Conservation (phyloP, 2,113 vertebrate genomes). For the Struthidea cinerea region DNA sequence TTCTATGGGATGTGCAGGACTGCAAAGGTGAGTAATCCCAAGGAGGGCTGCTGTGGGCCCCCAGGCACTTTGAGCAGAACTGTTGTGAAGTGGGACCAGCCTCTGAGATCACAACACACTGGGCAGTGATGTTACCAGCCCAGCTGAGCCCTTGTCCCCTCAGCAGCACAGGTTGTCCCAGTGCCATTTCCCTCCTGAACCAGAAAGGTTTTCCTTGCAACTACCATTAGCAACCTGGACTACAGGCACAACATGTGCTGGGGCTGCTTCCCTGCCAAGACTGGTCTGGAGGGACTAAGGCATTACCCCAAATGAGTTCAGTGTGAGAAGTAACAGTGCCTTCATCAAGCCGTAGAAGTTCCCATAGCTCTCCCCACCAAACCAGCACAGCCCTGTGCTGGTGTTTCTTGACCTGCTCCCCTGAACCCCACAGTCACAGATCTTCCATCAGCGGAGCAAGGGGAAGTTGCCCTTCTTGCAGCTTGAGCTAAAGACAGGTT, state of each 20-base stretch:
- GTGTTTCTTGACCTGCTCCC: neutral
- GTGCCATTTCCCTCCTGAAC: neutral
- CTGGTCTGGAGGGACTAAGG: neutral
- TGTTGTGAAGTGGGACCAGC: neutral
- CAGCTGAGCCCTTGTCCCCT: neutral
- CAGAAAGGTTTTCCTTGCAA: neutral
- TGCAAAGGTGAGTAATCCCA: neutral
- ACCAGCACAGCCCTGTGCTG: neutral
- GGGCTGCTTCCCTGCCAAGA: neutral
- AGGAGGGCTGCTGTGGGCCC: neutral
- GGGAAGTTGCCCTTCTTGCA: neutral
- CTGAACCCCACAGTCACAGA: neutral
- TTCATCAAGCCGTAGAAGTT: neutral
- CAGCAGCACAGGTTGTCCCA: neutral
- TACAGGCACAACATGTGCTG: neutral
- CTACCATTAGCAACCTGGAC: neutral
- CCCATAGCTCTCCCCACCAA: neutral
- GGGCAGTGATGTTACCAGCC: neutral
- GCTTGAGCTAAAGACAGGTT: neutral
- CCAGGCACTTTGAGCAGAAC: neutral
- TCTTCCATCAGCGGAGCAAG: neutral
- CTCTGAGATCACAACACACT: fast-evolving
- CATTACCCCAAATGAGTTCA: neutral
- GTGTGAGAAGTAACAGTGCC: neutral
- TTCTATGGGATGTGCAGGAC: neutral